phyloP scores from a whole-genome alignment of 2,888 invertebrate genomes.

The Amphipoea oculea region DNA sequence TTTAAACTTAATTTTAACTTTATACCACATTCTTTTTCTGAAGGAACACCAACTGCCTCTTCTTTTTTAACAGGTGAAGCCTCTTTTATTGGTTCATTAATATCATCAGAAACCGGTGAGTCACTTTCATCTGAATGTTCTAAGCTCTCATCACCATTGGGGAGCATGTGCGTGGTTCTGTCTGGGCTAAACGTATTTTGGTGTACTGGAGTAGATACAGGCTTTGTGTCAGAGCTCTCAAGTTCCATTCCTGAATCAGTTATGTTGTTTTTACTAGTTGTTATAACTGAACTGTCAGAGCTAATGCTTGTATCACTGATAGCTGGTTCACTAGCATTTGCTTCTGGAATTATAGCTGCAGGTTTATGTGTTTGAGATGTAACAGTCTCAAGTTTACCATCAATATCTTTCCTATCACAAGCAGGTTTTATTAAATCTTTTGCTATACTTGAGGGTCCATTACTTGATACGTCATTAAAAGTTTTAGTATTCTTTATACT shows the following conservation, averaged over 20 bases:
- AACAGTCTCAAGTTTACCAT: constrained; percentile 77
- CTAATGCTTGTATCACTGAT: constrained; percentile 80
- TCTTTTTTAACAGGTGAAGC: constrained; percentile 68
- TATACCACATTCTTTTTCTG: constrained; percentile 84
- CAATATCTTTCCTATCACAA: constrained; percentile 79
- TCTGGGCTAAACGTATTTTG: constrained; percentile 70
- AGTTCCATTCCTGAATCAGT: constrained; percentile 79
- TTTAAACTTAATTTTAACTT: constrained; percentile 88
- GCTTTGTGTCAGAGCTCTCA: constrained; percentile 75
- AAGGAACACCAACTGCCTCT: constrained; percentile 69
- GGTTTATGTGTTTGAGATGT: constrained; percentile 74
- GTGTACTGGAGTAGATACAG: constrained; percentile 71
- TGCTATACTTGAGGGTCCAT: constrained; percentile 76
- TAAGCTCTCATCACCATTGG: constrained; percentile 83
- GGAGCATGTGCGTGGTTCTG: constrained; percentile 65
- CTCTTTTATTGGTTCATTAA: constrained; percentile 68
- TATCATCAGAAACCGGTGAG: constrained; percentile 77
- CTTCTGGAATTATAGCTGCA: constrained; percentile 62
- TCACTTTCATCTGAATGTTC: constrained; percentile 83
- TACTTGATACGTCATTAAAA: constrained; percentile 76
- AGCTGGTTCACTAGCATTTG: constrained; percentile 71
- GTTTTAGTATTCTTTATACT: constrained; percentile 79
- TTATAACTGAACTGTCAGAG: constrained; percentile 74
- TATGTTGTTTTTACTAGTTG: constrained; percentile 78
- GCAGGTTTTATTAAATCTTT: constrained; percentile 75